These are phyloP conservation scores for Rhyacichthys aspro DNA, from an alignment of 2,797 vertebrate species.

Conservation along the genomic window DNA sequence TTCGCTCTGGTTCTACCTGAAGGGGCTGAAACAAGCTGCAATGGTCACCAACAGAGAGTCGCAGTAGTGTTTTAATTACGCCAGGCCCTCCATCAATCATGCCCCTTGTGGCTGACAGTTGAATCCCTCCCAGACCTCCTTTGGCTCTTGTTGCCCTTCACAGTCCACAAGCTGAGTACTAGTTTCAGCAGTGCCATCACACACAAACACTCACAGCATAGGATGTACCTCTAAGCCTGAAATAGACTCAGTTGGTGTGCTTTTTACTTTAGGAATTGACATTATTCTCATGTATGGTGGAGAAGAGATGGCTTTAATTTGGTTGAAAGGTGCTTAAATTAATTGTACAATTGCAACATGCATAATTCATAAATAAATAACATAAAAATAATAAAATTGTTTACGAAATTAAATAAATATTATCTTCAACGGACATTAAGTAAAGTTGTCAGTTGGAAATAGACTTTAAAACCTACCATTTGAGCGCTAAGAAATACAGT, in stretches of 20 bases:
- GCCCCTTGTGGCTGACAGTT: constrained; percentile 64
- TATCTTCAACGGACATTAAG: no score
- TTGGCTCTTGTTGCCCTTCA: constrained; percentile 69
- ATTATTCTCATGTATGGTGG: no score
- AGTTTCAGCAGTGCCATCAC: constrained; percentile 41
- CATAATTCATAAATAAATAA: no score
- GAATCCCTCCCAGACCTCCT: constrained; percentile 62
- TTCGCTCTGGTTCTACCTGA: constrained; percentile 38
- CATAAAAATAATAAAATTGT: no score
- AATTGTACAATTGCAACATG: no score
- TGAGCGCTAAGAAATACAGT: no score
- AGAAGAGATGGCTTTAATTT: no score
- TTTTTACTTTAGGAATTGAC: no score
- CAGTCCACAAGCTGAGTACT: constrained; percentile 58
- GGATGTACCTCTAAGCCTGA: constrained; percentile 28
- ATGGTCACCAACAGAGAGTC: constrained; percentile 34
- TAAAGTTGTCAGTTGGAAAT: no score
- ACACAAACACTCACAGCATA: constrained; percentile 11
- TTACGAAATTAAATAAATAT: no score
- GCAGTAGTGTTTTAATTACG: constrained; percentile 71
- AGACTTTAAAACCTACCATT: no score
- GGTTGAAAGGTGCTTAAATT: no score
- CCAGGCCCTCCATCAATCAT: constrained; percentile 60
- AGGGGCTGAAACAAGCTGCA: constrained; percentile 36
- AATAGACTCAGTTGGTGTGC: constrained; percentile 19